Conservation (phyloP, 1,140 invertebrate genomes). For the Drosophila saltans region DNA sequence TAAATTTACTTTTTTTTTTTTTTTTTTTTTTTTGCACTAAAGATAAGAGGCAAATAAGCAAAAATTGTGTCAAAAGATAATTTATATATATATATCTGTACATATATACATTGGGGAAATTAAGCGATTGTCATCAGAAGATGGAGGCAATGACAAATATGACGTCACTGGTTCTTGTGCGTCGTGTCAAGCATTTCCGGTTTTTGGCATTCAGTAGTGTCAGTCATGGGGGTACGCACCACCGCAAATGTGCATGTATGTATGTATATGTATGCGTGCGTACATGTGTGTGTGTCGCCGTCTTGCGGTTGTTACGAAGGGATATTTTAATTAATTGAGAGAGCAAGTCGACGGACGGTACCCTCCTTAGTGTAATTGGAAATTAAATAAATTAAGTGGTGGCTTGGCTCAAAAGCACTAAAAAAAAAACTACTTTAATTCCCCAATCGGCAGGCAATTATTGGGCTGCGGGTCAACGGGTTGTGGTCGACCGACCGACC, state of each 20-base stretch:
- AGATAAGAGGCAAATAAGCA: conserved; percentile 46
- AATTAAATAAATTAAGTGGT: conserved; percentile 73
- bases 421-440: conserved; percentile 31
- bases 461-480: conserved; percentile 68
- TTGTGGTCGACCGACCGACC: neutral
- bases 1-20: conserved; percentile 36
- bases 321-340: conserved; percentile 66
- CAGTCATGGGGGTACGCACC: neutral
- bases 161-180: conserved; percentile 44
- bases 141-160: conserved; percentile 18
- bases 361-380: conserved; percentile 52
- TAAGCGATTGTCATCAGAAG: neutral
- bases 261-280: too few relatives aligned
- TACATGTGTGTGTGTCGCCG: too few relatives aligned
- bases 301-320: conserved; percentile 9
- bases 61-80: conserved; percentile 73
- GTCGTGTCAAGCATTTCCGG: conserved; percentile 56
- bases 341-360: neutral
- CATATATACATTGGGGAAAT: conserved; percentile 17
- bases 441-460: conserved; percentile 32
- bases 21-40: conserved; percentile 34
- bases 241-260: conserved; percentile 20
- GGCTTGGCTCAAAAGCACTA: conserved; percentile 28
- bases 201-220: conserved; percentile 16
- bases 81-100: conserved; percentile 27